Conservation (phyloP, 2,113 vertebrate species). For the Isichthys henryi region DNA sequence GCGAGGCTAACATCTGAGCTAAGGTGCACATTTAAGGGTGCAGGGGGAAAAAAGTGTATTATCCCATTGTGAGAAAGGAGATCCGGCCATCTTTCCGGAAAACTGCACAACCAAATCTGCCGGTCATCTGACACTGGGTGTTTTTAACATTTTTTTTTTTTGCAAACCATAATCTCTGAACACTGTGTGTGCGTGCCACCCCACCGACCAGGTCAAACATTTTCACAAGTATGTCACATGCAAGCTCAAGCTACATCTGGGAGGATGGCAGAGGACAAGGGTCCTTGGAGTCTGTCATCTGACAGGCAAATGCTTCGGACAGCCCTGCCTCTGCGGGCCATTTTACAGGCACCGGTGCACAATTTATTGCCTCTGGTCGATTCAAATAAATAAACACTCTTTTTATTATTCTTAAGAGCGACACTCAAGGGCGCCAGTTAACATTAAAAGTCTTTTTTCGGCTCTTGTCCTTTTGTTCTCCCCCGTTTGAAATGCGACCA, state of each 20-base stretch:
- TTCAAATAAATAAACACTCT: conserved; percentile 4
- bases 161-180: not conserved
- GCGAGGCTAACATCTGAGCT: not conserved
- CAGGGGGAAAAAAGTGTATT: not conserved
- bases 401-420: not conserved
- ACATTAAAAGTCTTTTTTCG: not conserved
- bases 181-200: not conserved
- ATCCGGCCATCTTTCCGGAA: not conserved
- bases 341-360: not conserved
- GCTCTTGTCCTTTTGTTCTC: not conserved
- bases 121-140: not conserved
- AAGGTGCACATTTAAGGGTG: not conserved
- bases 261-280: not conserved
- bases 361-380: conserved; percentile 1
- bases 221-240: not conserved
- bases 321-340: not conserved
- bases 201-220: not conserved
- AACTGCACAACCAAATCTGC: not conserved
- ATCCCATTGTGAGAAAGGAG: not conserved
- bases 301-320: not conserved
- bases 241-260: not conserved
- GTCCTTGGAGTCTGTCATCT: not conserved
- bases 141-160: not conserved
- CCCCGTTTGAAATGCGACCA: not conserved
- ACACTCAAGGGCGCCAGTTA: not conserved